Evolutionary conservation across 2,113 vertebrate genomes (phyloP), one percentile per base, ranked within the genome.

Genomic region (Ondatra zibethicus): DNA sequence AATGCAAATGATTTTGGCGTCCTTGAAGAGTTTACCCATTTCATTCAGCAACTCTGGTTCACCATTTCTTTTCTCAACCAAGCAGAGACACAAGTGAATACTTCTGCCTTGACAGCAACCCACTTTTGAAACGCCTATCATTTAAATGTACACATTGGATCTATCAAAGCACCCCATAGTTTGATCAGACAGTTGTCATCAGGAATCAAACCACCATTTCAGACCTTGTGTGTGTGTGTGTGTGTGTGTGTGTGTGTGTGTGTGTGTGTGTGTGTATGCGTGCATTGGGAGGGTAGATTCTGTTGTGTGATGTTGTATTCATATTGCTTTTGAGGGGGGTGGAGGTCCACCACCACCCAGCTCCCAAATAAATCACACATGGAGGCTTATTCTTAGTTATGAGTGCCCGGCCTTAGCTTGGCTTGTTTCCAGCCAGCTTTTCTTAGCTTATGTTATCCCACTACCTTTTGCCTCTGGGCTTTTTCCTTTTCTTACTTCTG

Each of bases 161-260:
- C 29, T 82, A 86, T 91, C 66, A 87, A 81, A 96, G 33, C 61
- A 97, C 65, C 47, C 65, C 50, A 42, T 66, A 93, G 88, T 93
- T 77, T 23, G 23, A 81, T 33, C 66, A 92, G 45, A 72, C 52
- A 92, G 23, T 39, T 92, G 61, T 91, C 61, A 88, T 82, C 25
- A 76, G 50, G 16, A 93, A 86, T 61, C 81, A 94, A 95, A 42
- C 80, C 45, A 82, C 23, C 33, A 91, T 91, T 96, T 82, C 61
- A 92, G 70, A 63, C 45, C 14, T 50, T 81, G 55, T 45, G 4
- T n/a, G 5, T 17, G 50, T 58, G 52, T 31, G 50, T 42, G 52
- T 21, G 36, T 58, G 52, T 31, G 50, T 58, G n/a, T 31, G 36
- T 42, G n/a, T 31, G 50, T 42, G 52, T 21, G 50, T 42, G 52